Percentiles rank a stretch among this genome's conserved stretches.
These are phyloP conservation scores for Melipona beecheii DNA, from an alignment of 2,888 invertebrate species.

Conservation along the genomic window DNA sequence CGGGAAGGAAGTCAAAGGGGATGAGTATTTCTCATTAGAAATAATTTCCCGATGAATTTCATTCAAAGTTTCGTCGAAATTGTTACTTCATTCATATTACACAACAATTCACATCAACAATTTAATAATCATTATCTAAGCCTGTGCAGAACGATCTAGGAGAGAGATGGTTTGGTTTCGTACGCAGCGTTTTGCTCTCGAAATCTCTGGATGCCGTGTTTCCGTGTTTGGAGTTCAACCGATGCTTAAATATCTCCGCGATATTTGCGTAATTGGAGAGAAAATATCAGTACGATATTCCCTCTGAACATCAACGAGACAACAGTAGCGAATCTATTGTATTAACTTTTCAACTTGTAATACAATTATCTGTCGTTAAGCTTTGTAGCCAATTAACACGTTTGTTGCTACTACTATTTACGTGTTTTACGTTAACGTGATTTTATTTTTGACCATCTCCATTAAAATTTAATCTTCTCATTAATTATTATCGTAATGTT, in stretches of 20 bases:
- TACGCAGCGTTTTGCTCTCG: neutral
- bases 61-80: neutral
- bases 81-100: constrained; percentile 5
- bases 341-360: constrained; percentile 9
- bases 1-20: neutral
- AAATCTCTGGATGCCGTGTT: neutral
- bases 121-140: constrained; percentile 34
- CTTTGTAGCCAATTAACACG: neutral
- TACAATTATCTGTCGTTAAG: neutral
- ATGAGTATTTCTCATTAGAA: too few relatives aligned
- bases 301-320: neutral
- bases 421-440: neutral
- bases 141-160: constrained; percentile 1
- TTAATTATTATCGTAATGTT: too few relatives aligned
- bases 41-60: neutral
- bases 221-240: constrained; percentile 10
- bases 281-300: constrained; percentile 29
- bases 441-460: neutral
- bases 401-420: neutral
- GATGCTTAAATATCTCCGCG: constrained; percentile 25
- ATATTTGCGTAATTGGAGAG: constrained; percentile 34
- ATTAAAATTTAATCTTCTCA: too few relatives aligned
- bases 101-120: neutral
- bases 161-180: neutral
- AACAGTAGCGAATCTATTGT: neutral